Evolutionary conservation across 2,888 invertebrate genomes (phyloP).

Genomic region (Phengaris arion): DNA sequence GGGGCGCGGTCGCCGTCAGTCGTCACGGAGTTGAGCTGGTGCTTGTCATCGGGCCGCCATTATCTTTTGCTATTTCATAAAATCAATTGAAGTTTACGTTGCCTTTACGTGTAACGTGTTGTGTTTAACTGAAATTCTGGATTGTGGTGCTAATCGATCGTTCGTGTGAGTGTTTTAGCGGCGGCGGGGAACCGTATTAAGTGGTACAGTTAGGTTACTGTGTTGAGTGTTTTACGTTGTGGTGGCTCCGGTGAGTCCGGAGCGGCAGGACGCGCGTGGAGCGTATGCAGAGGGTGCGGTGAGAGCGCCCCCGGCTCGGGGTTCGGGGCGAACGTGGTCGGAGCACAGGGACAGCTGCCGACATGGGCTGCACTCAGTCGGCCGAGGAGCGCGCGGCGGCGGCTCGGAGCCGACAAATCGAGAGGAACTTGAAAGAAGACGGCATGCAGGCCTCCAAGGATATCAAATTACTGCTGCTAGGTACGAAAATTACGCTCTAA

Average conservation of each 20-base stretch:
- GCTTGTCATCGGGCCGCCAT: slow-evolving; percentile 82
- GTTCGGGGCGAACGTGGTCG: slow-evolving; percentile 75
- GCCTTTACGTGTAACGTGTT: slow-evolving; percentile 63
- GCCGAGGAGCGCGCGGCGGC: slow-evolving; percentile 99
- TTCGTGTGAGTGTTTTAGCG: slow-evolving; percentile 41
- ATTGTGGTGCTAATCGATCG: slow-evolving; percentile 46
- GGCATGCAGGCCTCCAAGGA: slow-evolving; percentile 99
- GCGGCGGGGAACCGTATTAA: slow-evolving; percentile 56
- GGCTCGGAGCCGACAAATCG: slow-evolving; percentile 98
- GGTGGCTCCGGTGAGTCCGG: slow-evolving; percentile 72
- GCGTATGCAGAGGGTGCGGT: slow-evolving; percentile 80
- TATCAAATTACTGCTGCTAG: slow-evolving; percentile 97
- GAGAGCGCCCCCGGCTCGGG: slow-evolving; percentile 80
- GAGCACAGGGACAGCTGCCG: slow-evolving; percentile 75
- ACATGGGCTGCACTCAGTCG: slow-evolving; percentile 99
- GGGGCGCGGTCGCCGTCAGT: slow-evolving; percentile 82
- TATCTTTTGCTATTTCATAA: slow-evolving; percentile 79
- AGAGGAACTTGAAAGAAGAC: slow-evolving; percentile 98
- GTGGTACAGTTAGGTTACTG: slow-evolving; percentile 72
- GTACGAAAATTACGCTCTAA: slow-evolving; percentile 77
- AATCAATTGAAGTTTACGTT: slow-evolving; percentile 72
- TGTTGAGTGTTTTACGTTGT: slow-evolving; percentile 67
- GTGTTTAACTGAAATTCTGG: slow-evolving; percentile 52
- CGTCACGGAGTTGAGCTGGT: slow-evolving; percentile 79
- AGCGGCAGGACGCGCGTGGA: slow-evolving; percentile 68